Evolutionary conservation across 2,113 vertebrate genomes (phyloP).

Genomic region (Nothobranchius furzeri): DNA sequence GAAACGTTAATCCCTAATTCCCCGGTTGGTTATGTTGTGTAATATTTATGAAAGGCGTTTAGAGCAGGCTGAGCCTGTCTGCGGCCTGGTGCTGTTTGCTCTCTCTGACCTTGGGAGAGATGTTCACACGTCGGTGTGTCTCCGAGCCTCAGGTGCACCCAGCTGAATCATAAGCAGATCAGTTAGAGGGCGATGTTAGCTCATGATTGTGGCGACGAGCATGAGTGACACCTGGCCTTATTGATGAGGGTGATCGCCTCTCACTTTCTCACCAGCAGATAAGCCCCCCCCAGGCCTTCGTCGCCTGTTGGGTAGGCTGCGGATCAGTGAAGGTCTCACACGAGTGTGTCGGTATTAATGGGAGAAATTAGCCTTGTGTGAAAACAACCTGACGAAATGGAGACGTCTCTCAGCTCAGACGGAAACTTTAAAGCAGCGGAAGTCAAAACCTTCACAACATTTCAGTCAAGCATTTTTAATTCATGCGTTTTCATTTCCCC

Average conservation of each 20-base stretch:
- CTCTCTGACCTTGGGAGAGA: slow-evolving; percentile 61
- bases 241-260: slow-evolving; percentile 43
- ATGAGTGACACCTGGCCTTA: slow-evolving; percentile 63
- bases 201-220: slow-evolving; percentile 56
- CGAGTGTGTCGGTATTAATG: slow-evolving; percentile 53
- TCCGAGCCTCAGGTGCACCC: slow-evolving; percentile 37
- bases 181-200: slow-evolving; percentile 54
- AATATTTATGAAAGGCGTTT: slow-evolving; percentile 19
- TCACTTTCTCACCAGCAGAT: slow-evolving; percentile 23
- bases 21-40: slow-evolving; percentile 18
- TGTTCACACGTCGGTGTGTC: slow-evolving; percentile 42
- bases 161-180: slow-evolving; percentile 64
- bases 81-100: background rate
- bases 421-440: slow-evolving; percentile 15
- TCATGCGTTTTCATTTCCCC: slow-evolving; percentile 43
- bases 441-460: slow-evolving; percentile 47
- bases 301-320: slow-evolving; percentile 21
- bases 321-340: slow-evolving; percentile 43
- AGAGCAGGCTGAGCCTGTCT: background rate
- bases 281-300: slow-evolving; percentile 17
- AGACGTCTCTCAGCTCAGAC: slow-evolving; percentile 37
- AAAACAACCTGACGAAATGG: slow-evolving; percentile 55
- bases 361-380: slow-evolving; percentile 44
- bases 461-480: slow-evolving; percentile 28
- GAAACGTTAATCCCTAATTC: slow-evolving; percentile 28